phyloP scores from a whole-genome alignment of 2,888 invertebrate species.

The Ganaspis brasiliensis region DNA sequence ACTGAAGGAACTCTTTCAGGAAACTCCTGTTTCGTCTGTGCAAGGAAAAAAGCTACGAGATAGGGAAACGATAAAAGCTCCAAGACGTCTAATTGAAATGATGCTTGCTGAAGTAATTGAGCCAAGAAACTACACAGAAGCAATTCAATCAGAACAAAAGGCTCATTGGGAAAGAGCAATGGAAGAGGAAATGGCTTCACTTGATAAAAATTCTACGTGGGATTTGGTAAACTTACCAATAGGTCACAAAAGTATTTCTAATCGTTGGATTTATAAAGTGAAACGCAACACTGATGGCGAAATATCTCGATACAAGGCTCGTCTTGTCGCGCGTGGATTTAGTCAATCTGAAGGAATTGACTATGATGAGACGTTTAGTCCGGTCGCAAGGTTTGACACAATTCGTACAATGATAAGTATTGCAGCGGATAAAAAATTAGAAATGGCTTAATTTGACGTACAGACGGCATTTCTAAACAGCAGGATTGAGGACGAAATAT shows the following conservation, averaged over 20 bases:
- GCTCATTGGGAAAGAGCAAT: slow-evolving; percentile 41
- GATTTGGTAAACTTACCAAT: slow-evolving; percentile 47
- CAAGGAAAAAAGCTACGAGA: slow-evolving; percentile 21
- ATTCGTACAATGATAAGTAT: slow-evolving; percentile 46
- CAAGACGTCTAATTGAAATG: slow-evolving; percentile 44
- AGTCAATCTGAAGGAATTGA: slow-evolving; percentile 60
- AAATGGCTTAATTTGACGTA: slow-evolving; percentile 55
- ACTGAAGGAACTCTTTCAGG: slow-evolving; percentile 10
- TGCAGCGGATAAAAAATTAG: slow-evolving; percentile 48
- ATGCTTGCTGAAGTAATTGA: slow-evolving; percentile 44
- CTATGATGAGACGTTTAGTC: slow-evolving; percentile 67
- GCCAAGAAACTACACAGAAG: slow-evolving; percentile 45
- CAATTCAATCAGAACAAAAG: slow-evolving; percentile 42
- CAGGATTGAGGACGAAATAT: slow-evolving; percentile 49
- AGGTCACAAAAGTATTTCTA: slow-evolving; percentile 45
- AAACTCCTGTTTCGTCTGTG: slow-evolving; percentile 8
- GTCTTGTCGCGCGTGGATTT: slow-evolving; percentile 56
- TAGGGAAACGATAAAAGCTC: slow-evolving; percentile 23
- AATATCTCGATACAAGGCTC: slow-evolving; percentile 47
- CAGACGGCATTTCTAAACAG: slow-evolving; percentile 55
- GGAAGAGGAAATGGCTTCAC: slow-evolving; percentile 49
- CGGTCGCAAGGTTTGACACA: slow-evolving; percentile 48
- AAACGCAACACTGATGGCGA: slow-evolving; percentile 43
- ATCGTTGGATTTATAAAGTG: slow-evolving; percentile 43
- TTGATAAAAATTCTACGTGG: slow-evolving; percentile 46